Percentiles rank a stretch among this genome's conserved stretches.
These are phyloP conservation scores for Scaptomyza polygonia DNA, from an alignment of 2,888 invertebrate genomes.

Conservation along the genomic window DNA sequence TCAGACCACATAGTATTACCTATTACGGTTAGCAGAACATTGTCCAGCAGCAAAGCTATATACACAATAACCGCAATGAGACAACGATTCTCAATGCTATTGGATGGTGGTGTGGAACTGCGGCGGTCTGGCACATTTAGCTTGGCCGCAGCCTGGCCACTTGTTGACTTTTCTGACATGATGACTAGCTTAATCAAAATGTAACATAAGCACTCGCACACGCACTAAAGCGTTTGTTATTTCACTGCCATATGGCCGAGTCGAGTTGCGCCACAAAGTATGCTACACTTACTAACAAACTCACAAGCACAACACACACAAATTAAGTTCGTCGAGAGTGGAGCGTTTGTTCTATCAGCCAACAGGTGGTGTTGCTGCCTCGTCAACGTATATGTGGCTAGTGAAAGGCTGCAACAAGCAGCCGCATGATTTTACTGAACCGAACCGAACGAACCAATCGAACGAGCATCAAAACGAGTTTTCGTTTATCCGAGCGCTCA, in stretches of 20 bases:
- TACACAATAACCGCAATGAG: slow-evolving; percentile 87
- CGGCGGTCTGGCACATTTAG: slow-evolving; percentile 47
- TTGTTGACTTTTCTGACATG: slow-evolving; percentile 58
- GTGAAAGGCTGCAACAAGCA: slow-evolving; percentile 81
- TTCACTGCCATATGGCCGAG: slow-evolving; percentile 66
- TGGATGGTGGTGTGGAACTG: slow-evolving; percentile 52
- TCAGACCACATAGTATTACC: slow-evolving; percentile 86
- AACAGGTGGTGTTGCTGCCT: slow-evolving; percentile 83
- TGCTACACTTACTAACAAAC: slow-evolving; percentile 34
- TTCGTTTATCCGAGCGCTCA: slow-evolving; percentile 33
- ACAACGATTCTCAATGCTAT: slow-evolving; percentile 72
- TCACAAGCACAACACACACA: slow-evolving; percentile 8
- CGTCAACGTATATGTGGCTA: slow-evolving; percentile 77
- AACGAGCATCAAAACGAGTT: slow-evolving; percentile 15
- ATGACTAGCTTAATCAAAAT: slow-evolving; percentile 29
- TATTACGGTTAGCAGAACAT: slow-evolving; percentile 93
- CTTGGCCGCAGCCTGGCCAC: slow-evolving; percentile 48
- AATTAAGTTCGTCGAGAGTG: slow-evolving; percentile 1
- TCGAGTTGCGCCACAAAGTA: slow-evolving; percentile 64
- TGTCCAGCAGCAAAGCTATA: slow-evolving; percentile 92
- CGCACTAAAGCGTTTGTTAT: slow-evolving; percentile 8
- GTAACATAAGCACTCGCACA: slow-evolving; percentile 12
- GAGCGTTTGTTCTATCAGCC: slow-evolving; percentile 36
- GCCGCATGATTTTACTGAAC: slow-evolving; percentile 71
- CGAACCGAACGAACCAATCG: slow-evolving; percentile 36